These are phyloP conservation scores for Euplexia lucipara DNA, from an alignment of 2,888 invertebrate genomes.

Conservation along the genomic window DNA sequence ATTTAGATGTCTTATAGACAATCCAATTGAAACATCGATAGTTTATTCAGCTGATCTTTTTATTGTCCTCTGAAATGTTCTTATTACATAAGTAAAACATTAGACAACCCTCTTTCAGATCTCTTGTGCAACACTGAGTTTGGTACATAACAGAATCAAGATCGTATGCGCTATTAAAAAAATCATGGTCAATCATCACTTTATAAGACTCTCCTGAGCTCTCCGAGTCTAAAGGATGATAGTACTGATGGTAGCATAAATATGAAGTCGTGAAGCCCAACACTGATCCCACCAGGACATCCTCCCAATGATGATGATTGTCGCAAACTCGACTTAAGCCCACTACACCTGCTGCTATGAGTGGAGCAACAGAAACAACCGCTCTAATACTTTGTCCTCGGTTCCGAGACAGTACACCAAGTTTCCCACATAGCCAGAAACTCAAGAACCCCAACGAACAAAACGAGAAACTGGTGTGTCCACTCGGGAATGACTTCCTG, in stretches of 20 bases:
- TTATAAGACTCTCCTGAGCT: slow-evolving; percentile 67
- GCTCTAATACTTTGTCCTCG: slow-evolving; percentile 92
- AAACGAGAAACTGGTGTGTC: slow-evolving; percentile 96
- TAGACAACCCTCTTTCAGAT: slow-evolving; percentile 50
- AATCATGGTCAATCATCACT: slow-evolving; percentile 43
- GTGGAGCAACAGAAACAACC: slow-evolving; percentile 91
- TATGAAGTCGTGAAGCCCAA: slow-evolving; percentile 92
- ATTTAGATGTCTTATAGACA: no score
- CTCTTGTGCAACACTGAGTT: slow-evolving; percentile 58
- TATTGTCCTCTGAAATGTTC: slow-evolving; percentile 46
- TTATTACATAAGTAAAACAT: slow-evolving; percentile 55
- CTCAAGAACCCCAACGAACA: slow-evolving; percentile 94
- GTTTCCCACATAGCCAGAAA: slow-evolving; percentile 93
- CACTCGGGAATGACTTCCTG: slow-evolving; percentile 96
- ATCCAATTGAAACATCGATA: slow-evolving; percentile 24
- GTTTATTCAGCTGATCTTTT: slow-evolving; percentile 42
- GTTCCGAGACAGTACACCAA: slow-evolving; percentile 92
- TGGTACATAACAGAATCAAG: slow-evolving; percentile 29
- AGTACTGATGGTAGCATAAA: slow-evolving; percentile 93
- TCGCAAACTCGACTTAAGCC: slow-evolving; percentile 95
- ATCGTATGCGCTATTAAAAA: slow-evolving; percentile 20
- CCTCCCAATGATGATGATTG: slow-evolving; percentile 97
- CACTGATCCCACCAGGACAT: slow-evolving; percentile 93
- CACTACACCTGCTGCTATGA: slow-evolving; percentile 91
- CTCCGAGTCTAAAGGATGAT: slow-evolving; percentile 83